These are phyloP conservation scores for Ennomos quercinarius DNA, from an alignment of 2,888 invertebrate genomes.

Conservation along the genomic window DNA sequence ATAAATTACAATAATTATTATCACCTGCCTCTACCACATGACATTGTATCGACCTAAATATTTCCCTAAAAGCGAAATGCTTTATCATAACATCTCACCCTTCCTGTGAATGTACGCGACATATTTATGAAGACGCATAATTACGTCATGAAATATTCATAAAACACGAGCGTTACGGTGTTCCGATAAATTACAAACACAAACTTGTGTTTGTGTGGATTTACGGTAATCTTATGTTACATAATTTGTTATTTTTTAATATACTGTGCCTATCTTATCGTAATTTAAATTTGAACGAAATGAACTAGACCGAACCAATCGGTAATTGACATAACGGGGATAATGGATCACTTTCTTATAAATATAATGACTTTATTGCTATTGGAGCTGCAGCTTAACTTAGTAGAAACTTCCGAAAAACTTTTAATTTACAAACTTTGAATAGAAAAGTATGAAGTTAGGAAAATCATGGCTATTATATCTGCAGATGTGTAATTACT, in stretches of 20 bases:
- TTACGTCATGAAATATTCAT: slow-evolving; percentile 62
- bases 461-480: too few relatives aligned
- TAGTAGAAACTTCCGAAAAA: too few relatives aligned
- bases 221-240: neutral
- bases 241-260: neutral
- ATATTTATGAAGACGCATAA: slow-evolving; percentile 47
- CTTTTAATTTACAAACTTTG: too few relatives aligned
- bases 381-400: too few relatives aligned
- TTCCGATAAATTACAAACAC: slow-evolving; percentile 25
- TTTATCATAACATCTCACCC: slow-evolving; percentile 35
- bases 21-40: slow-evolving; percentile 7
- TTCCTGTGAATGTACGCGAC: slow-evolving; percentile 38
- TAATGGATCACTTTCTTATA: too few relatives aligned
- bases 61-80: slow-evolving; percentile 24
- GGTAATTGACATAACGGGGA: too few relatives aligned
- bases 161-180: slow-evolving; percentile 47
- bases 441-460: too few relatives aligned
- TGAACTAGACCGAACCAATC: too few relatives aligned
- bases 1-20: slow-evolving; percentile 9
- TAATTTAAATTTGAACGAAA: too few relatives aligned
- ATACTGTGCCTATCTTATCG: too few relatives aligned
- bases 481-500: too few relatives aligned
- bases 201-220: slow-evolving; percentile 11
- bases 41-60: slow-evolving; percentile 23
- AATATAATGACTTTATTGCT: too few relatives aligned